Percentiles rank a stretch among this genome's conserved stretches.
phyloP scores from a whole-genome alignment of 2,888 invertebrate species.

The Notodonta dromedarius region DNA sequence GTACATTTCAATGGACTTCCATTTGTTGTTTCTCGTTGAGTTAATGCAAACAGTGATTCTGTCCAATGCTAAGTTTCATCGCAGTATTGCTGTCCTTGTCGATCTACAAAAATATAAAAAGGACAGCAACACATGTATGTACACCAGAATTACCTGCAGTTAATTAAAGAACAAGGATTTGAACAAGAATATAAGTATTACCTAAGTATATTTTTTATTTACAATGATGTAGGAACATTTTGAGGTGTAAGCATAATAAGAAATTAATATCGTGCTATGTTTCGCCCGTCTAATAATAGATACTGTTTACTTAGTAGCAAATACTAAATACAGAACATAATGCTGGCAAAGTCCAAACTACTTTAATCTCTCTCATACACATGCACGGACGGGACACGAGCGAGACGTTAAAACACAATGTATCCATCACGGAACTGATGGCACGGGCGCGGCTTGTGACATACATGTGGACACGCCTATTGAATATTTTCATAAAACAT shows the following conservation, averaged over 20 bases:
- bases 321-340: slow-evolving; percentile 12
- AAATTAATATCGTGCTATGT: not conserved
- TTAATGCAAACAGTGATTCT: not conserved
- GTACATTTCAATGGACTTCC: slow-evolving; percentile 8
- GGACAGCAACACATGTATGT: not conserved
- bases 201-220: not conserved
- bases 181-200: not conserved
- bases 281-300: not conserved
- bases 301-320: slow-evolving; percentile 14
- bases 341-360: slow-evolving; percentile 31
- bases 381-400: slow-evolving; percentile 22
- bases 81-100: not conserved
- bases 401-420: no score
- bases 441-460: no score
- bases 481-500: no score
- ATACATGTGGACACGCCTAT: no score
- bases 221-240: slow-evolving; percentile 1
- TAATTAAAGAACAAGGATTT: no score
- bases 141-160: not conserved
- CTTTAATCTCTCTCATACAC: slow-evolving; percentile 28
- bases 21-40: not conserved
- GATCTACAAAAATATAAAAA: not conserved
- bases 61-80: not conserved
- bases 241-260: not conserved
- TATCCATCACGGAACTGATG: no score